phyloP scores from a whole-genome alignment of 2,888 invertebrate species.

The Latheticus oryzae region DNA sequence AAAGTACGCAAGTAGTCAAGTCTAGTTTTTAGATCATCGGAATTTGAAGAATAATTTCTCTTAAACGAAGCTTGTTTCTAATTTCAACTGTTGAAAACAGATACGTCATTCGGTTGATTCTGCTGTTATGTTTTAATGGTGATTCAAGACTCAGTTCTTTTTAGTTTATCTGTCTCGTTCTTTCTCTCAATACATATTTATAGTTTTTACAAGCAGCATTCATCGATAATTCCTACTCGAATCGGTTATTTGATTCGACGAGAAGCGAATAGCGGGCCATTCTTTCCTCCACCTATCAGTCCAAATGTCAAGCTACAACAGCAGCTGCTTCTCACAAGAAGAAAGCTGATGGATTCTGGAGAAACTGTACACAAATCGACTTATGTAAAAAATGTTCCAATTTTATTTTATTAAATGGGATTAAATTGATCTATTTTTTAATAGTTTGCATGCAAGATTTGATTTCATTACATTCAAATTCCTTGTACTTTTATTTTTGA shows the following conservation, averaged over 20 bases:
- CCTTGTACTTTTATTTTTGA: too few relatives aligned
- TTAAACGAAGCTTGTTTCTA: not conserved
- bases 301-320: slow-evolving; percentile 28
- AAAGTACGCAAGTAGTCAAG: slow-evolving; percentile 15
- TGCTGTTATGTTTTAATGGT: slow-evolving; percentile 14
- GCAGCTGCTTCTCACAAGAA: slow-evolving; percentile 25
- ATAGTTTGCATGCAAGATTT: too few relatives aligned
- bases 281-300: slow-evolving; percentile 23
- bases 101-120: slow-evolving; percentile 18
- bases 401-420: too few relatives aligned
- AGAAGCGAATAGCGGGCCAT: slow-evolving; percentile 31
- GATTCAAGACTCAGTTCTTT: slow-evolving; percentile 10
- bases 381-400: too few relatives aligned
- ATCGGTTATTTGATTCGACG: slow-evolving; percentile 34
- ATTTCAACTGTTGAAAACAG: slow-evolving; percentile 16
- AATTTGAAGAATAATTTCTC: slow-evolving; percentile 8
- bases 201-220: slow-evolving; percentile 33
- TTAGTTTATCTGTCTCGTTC: slow-evolving; percentile 1
- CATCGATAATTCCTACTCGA: slow-evolving; percentile 34
- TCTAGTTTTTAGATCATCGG: slow-evolving; percentile 16
- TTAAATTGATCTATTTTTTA: too few relatives aligned
- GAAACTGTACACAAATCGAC: slow-evolving; percentile 7
- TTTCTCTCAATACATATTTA: slow-evolving; percentile 23
- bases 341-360: slow-evolving; percentile 24
- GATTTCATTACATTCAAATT: too few relatives aligned